A percentile compares a stretch with the other conserved stretches of the same genome.
phyloP scores from a whole-genome alignment of 2,797 vertebrate species.

The Urophycis tenuis region DNA sequence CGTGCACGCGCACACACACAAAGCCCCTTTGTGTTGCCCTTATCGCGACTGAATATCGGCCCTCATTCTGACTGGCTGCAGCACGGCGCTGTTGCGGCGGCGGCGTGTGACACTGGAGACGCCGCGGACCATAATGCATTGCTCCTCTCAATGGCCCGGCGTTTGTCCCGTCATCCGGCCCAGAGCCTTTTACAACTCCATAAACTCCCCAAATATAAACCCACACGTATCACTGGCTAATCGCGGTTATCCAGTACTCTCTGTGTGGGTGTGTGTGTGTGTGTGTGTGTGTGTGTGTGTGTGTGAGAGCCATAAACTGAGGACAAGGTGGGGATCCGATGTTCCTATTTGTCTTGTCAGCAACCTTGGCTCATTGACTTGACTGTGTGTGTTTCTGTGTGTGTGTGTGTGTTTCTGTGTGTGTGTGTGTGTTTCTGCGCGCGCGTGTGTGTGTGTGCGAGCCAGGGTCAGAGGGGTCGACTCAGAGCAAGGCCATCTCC shows the following conservation, averaged over 20 bases:
- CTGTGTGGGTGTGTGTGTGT: slow-evolving; percentile 3
- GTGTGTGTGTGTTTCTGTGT: slow-evolving; percentile 4
- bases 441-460: slow-evolving; percentile 9
- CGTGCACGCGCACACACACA: not conserved
- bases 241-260: slow-evolving; percentile 7
- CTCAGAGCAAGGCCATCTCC: slow-evolving; percentile 29
- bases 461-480: slow-evolving; percentile 45
- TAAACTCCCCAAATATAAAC: not conserved
- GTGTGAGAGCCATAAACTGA: not conserved
- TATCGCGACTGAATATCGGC: slow-evolving; percentile 48
- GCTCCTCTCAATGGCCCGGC: not conserved
- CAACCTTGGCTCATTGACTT: slow-evolving; percentile 27
- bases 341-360: slow-evolving; percentile 29
- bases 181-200: not conserved
- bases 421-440: not conserved
- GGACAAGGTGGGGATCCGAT: slow-evolving; percentile 9
- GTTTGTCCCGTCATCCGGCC: not conserved
- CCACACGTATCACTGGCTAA: not conserved
- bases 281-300: slow-evolving; percentile 1
- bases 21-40: slow-evolving; percentile 21
- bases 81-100: slow-evolving; percentile 26
- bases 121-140: not conserved
- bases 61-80: slow-evolving; percentile 30
- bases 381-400: not conserved
- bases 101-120: not conserved